Evolutionary conservation across 2,888 invertebrate species (phyloP), one percentile per base, ranked within the genome.

Genomic region (Pecten maximus): DNA sequence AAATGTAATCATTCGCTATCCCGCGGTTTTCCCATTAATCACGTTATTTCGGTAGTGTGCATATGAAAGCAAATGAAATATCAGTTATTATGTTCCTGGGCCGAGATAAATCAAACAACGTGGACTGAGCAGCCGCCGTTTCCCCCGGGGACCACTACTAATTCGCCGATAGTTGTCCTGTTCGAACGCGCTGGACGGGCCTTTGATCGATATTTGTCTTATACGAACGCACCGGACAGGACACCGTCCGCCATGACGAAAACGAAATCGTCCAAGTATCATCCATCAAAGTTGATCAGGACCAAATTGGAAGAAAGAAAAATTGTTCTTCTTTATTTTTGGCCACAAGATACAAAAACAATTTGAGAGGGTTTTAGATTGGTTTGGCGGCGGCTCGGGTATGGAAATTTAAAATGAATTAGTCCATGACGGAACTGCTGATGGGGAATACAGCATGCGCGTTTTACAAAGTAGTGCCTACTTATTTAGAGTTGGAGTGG

Each of bases 51-150:
- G 74, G 74, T 28, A 74, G 74, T 74, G 74, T 74, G 74, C 74
- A 74, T 74, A 74, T 74, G 74, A 74, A 74, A 74, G 74, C 74
- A 74, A 74, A 74, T 74, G 74, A 74, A 74, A 74, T 74, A 74
- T 74, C 74, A 74, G 74, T 74, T 74, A 74, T 74, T 74, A 74
- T 74, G 74, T 74, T 74, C 74, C 74, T 23, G 74, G 74, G 10
- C 74, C 28, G 35, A 74, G 74, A 74, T 74, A 74, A 74, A 74
- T 74, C 74, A 74, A 74, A 74, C 74, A 74, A 74, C 74, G 74
- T 74, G 74, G 74, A 35, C 74, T 74, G 74, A 74, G 35, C 74
- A 74, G 74, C 74, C 28, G 35, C 35, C 74, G 35, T 74, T 74
- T 74, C 74, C 74, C 74, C 28, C 28, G 74, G 35, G 74, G 74